These are phyloP conservation scores for Drosophila borborema DNA, from an alignment of 2,888 invertebrate genomes.

Conservation along the genomic window DNA sequence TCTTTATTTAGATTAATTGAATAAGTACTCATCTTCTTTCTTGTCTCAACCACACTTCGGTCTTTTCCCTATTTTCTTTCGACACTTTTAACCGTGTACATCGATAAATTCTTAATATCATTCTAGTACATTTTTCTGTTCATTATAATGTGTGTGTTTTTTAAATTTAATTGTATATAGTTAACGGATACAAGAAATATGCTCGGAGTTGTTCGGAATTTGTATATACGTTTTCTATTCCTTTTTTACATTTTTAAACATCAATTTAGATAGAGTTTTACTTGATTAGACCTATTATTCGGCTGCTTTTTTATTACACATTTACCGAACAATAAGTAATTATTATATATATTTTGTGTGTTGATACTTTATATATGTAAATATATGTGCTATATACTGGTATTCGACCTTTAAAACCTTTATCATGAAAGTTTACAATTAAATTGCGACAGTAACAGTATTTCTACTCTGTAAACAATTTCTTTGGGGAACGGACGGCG, in stretches of 20 bases:
- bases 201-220: slow-evolving; percentile 49
- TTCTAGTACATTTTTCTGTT: slow-evolving; percentile 14
- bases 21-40: slow-evolving; percentile 55
- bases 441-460: slow-evolving; percentile 60
- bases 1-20: slow-evolving; percentile 77
- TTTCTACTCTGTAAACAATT: slow-evolving; percentile 58
- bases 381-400: slow-evolving; percentile 22
- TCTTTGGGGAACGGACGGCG: slow-evolving; percentile 66
- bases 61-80: slow-evolving; percentile 24
- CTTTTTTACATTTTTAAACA: slow-evolving; percentile 25
- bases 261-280: slow-evolving; percentile 33
- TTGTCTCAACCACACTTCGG: slow-evolving; percentile 20
- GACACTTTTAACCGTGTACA: slow-evolving; percentile 4
- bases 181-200: slow-evolving; percentile 70
- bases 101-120: slow-evolving; percentile 24
- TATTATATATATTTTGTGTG: background rate
- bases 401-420: slow-evolving; percentile 55
- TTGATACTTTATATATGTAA: background rate
- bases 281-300: slow-evolving; percentile 41
- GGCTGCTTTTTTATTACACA: slow-evolving; percentile 42
- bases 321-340: slow-evolving; percentile 37
- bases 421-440: slow-evolving; percentile 60
- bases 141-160: slow-evolving; percentile 20
- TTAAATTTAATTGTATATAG: slow-evolving; percentile 44
- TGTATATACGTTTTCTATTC: background rate